Evolutionary conservation across 2,888 invertebrate species (phyloP), one percentile per base, ranked within the genome.

Genomic region (Leptura quadrifasciata): DNA sequence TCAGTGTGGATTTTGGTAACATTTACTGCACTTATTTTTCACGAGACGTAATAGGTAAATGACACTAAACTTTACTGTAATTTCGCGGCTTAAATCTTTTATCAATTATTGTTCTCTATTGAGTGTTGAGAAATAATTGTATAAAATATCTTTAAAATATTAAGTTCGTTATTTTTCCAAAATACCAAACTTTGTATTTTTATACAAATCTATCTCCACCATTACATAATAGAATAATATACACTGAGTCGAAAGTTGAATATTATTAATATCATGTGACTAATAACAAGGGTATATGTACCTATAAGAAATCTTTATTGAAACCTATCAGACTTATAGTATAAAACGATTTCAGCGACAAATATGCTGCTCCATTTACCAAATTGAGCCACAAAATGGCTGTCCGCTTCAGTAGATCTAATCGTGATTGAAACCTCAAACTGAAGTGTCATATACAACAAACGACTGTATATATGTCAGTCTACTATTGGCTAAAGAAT

Each of bases 301-400:
- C 8, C 8, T 31, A 10, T 39, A 39, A 10, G 15, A 10, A 47
- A 47, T 47, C 15, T 15, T 47, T 12, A 15, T 15, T 15, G 4
- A 47, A 47, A 47, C 47, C 15, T 15, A 10, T 15, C 1, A 10
- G 35, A 2, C 8, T 15, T 47, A 10, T 47, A 15, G 15, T 47
- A 10, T 47, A 8, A 47, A 47, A 47, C 15, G 15, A 47, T 47
- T 47, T 47, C 47, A 47, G 47, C 47, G 15, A 47, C 47, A 47
- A 63, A 63, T 63, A 63, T 39, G 39, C 20, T 63, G 35, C 39
- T 63, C 63, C 39, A 63, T 63, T 63, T 63, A 63, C 63, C 35
- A 63, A 63, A 63, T 39, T 63, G 63, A 63, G 35, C 39, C 20
- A 39, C 63, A 47, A 17, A 17, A 39, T 39, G 35, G 35, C 63